A percentile compares a stretch with the other conserved stretches of the same genome.
Evolutionary conservation across 2,888 invertebrate species (phyloP).

Genomic region (Branchellion lobata): DNA sequence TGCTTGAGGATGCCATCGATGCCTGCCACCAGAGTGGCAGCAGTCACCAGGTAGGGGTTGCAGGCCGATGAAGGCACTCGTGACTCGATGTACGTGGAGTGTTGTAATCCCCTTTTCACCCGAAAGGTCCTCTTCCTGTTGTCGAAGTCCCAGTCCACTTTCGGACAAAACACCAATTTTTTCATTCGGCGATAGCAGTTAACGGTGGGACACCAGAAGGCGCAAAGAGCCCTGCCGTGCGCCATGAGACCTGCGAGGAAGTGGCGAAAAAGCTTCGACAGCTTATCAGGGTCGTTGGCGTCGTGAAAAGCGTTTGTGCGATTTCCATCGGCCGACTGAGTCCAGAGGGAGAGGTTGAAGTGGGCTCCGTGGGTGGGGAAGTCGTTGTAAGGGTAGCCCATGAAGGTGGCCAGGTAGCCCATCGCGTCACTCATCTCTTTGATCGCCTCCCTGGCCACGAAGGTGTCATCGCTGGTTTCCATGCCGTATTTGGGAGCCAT

Average conservation of each 20-base stretch:
- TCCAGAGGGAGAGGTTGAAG: slow-evolving; percentile 50
- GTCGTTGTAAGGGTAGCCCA: slow-evolving; percentile 44
- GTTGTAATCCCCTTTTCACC: slow-evolving; percentile 37
- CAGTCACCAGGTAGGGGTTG: slow-evolving; percentile 50
- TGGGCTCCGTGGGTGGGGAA: slow-evolving; percentile 45
- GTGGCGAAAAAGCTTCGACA: slow-evolving; percentile 42
- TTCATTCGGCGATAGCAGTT: slow-evolving; percentile 50
- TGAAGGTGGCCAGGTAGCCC: slow-evolving; percentile 48
- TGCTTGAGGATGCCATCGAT: slow-evolving; percentile 49
- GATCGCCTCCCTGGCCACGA: slow-evolving; percentile 41
- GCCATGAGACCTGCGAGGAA: slow-evolving; percentile 49
- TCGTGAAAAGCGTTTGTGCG: slow-evolving; percentile 44
- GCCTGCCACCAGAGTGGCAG: slow-evolving; percentile 50
- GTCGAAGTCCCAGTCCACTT: slow-evolving; percentile 46
- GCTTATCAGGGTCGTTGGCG: slow-evolving; percentile 12
- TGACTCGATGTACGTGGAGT: slow-evolving; percentile 48
- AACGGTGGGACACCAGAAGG: slow-evolving; percentile 49
- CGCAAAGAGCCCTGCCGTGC: slow-evolving; percentile 47
- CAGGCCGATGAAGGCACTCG: slow-evolving; percentile 44
- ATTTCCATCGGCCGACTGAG: background rate
- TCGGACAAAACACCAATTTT: slow-evolving; percentile 3
- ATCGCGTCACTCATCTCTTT: slow-evolving; percentile 46
- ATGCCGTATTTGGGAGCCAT: slow-evolving; percentile 42
- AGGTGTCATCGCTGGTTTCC: slow-evolving; percentile 38
- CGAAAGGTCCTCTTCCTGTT: slow-evolving; percentile 35